Base-by-base conservation (phyloP, 2,888 invertebrate genomes). In the Caradrina clavipalpis region DNA sequence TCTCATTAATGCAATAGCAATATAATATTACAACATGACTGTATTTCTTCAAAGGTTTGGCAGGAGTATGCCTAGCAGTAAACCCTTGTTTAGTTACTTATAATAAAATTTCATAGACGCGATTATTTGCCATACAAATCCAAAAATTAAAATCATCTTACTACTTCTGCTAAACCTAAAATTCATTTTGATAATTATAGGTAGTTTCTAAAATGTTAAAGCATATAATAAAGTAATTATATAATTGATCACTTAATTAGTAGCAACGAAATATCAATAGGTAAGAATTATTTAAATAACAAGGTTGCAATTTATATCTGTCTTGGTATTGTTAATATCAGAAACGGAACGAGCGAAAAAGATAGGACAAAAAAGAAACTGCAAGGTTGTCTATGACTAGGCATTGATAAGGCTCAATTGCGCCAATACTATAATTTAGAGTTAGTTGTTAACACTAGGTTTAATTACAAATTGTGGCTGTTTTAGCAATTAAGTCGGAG, bases 251-350 rank as follows among this genome's bases (percentile, higher is more conserved):
- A 21, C 47, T 53, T 75, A 75, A 75, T 69, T 61, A 69, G 21
- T 11, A 35, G 6, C 47, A 45, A 47, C 19, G 49, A 64, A 6
- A 60, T 61, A 61, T 58, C 22, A 19, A 58, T 54, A 58, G 39
- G 3, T 61, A 11, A n/a, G 22, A 49, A 57, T 57, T 60, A 69
- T 69, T 61, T 47, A 69, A 59, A 69, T 59, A 63, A 58, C 75
- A 75, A 75, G 76, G 70, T 54, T 50, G 31, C 17, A 65, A 61
- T 65, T 61, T 39, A 57, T 74, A 54, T 51, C 35, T 76, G 57
- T 70, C 50, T 76, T 39, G 39, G 54, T 45, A 58, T 73, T 42
- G 42, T 60, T 75, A 65, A 6, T 74, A 57, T 53, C n/a, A 26
- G 17, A 61, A 60, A 57, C 31, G 22, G 15, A 4, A 0, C 21